phyloP scores from a whole-genome alignment of 2,113 vertebrate species.

The Bubo blakistoni region DNA sequence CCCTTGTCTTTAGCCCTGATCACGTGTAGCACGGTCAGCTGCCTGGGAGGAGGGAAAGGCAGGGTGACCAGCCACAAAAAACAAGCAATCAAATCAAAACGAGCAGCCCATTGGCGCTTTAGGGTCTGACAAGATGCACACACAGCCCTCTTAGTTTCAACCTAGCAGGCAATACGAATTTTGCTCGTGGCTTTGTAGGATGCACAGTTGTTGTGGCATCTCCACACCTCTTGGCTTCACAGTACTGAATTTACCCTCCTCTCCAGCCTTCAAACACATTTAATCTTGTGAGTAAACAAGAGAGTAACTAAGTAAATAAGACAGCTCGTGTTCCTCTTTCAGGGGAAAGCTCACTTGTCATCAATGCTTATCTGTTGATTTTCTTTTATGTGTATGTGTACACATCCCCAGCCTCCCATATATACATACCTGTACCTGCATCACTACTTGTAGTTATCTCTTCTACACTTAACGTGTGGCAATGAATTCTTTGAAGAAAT shows the following conservation, averaged over 20 bases:
- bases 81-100: rapidly evolving
- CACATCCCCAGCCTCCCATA: background rate
- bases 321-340: background rate
- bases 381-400: background rate
- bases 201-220: background rate
- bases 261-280: background rate
- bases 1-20: background rate
- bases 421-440: rapidly evolving
- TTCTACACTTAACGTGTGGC: rapidly evolving
- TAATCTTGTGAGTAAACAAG: background rate
- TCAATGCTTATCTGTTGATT: background rate
- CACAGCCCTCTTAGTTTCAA: rapidly evolving
- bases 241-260: background rate
- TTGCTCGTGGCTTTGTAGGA: background rate
- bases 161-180: background rate
- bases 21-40: rapidly evolving
- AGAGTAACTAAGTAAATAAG: background rate
- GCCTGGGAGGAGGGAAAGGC: background rate
- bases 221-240: background rate
- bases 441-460: background rate
- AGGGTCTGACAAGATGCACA: background rate
- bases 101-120: background rate
- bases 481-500: background rate
- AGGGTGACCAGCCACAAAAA: background rate
- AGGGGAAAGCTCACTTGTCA: background rate